Evolutionary conservation across 2,797 vertebrate species (phyloP).

Genomic region (Enteromius trimaculatus): DNA sequence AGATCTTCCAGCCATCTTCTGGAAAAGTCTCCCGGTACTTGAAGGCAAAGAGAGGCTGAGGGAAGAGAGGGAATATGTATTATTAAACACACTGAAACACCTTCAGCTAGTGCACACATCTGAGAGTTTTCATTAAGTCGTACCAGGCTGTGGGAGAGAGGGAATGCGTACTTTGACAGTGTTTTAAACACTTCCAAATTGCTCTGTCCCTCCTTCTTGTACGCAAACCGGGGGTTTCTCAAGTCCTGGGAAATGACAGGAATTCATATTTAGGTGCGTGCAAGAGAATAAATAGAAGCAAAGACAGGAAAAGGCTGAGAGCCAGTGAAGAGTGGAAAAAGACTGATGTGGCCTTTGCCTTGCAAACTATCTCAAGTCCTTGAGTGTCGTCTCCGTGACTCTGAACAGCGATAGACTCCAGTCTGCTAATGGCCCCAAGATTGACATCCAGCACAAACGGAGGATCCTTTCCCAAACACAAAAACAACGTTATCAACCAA

Average conservation of each 20-base stretch:
- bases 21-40: conserved; percentile 91
- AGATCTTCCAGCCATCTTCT: conserved; percentile 94
- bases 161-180: conserved; percentile 85
- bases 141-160: conserved; percentile 87
- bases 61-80: not conserved
- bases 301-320: not conserved
- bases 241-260: conserved; percentile 81
- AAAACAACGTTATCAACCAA: not conserved
- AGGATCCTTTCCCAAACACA: conserved; percentile 78
- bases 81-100: not conserved
- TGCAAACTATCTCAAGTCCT: conserved; percentile 95
- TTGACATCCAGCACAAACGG: conserved; percentile 90
- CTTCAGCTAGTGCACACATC: not conserved
- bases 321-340: not conserved
- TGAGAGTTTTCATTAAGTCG: conserved; percentile 52
- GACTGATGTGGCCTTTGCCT: conserved; percentile 76
- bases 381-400: conserved; percentile 88
- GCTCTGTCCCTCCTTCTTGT: conserved; percentile 86
- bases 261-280: not conserved
- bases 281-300: not conserved
- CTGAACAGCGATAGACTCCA: conserved; percentile 90
- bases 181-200: conserved; percentile 87
- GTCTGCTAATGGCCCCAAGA: conserved; percentile 89
- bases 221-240: conserved; percentile 91
- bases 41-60: conserved; percentile 89